These are phyloP conservation scores for Notechis scutatus DNA, from an alignment of 2,113 vertebrate genomes.

Conservation along the genomic window DNA sequence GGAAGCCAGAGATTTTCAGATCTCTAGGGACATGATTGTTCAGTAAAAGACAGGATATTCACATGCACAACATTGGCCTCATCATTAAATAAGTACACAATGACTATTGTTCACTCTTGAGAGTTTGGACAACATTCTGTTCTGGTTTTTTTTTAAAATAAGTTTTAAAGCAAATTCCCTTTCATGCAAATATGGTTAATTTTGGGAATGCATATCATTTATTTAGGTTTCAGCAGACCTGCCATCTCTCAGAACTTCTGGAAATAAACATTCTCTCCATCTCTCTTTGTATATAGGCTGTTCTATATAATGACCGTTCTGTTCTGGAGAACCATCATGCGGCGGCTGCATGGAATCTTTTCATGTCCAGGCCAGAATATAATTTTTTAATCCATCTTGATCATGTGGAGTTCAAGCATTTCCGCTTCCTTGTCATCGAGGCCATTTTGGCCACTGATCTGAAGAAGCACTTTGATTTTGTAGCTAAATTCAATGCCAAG, in stretches of 20 bases:
- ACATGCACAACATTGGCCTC: not conserved
- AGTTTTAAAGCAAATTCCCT: not conserved
- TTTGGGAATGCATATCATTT: not conserved
- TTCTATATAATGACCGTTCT: constrained; percentile 96
- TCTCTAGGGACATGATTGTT: not conserved
- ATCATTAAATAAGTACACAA: not conserved
- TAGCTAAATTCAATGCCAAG: constrained; percentile 96
- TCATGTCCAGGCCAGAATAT: constrained; percentile 93
- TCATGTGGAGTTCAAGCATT: constrained; percentile 96
- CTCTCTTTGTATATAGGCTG: constrained; percentile 70
- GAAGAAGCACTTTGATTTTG: constrained; percentile 98
- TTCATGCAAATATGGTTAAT: not conserved
- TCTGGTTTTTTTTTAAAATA: not conserved
- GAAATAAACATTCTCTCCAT: not conserved
- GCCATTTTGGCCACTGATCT: constrained; percentile 96
- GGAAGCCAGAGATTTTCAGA: not conserved
- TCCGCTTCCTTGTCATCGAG: constrained; percentile 97
- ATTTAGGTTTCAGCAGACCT: not conserved
- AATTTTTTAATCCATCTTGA: constrained; percentile 93
- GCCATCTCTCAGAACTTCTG: not conserved
- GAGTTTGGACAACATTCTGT: not conserved
- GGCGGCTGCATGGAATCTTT: constrained; percentile 95
- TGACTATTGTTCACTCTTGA: not conserved
- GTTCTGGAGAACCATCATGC: constrained; percentile 97
- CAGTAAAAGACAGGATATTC: not conserved